These are phyloP conservation scores for Chitala chitala DNA, from an alignment of 2,113 vertebrate genomes.

Conservation along the genomic window DNA sequence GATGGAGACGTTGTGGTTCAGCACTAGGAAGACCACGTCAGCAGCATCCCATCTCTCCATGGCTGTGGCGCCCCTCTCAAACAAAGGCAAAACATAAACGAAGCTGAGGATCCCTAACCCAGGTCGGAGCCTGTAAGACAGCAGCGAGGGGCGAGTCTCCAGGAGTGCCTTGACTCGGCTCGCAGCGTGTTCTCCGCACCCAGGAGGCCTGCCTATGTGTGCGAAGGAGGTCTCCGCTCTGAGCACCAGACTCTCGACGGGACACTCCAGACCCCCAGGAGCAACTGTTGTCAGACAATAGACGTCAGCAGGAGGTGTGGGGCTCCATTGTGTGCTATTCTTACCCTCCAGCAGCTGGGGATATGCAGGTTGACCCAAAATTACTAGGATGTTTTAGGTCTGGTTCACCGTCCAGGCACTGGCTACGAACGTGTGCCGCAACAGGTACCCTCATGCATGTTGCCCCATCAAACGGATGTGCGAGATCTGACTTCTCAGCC, in stretches of 20 bases:
- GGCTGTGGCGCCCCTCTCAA: constrained; percentile 29
- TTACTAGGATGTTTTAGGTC: constrained; percentile 59
- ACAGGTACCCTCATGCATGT: background rate
- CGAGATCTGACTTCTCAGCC: background rate
- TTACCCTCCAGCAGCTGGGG: constrained; percentile 61
- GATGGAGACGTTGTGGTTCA: constrained; percentile 73
- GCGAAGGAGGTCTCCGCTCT: background rate
- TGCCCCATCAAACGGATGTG: background rate
- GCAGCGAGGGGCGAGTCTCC: background rate
- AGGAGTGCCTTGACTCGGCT: too few species aligned
- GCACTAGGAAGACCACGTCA: constrained; percentile 65
- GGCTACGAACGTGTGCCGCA: background rate
- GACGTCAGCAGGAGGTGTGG: constrained; percentile 47
- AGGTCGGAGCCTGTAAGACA: background rate
- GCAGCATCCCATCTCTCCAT: constrained; percentile 59
- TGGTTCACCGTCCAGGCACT: background rate
- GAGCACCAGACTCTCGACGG: background rate
- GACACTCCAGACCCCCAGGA: constrained; percentile 23
- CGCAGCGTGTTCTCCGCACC: background rate
- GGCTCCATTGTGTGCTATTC: constrained; percentile 70
- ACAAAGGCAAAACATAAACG: background rate
- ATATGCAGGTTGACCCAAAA: constrained; percentile 17
- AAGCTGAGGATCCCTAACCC: background rate
- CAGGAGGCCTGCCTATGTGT: background rate
- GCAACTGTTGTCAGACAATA: constrained; percentile 65